Conservation (phyloP, 2,888 invertebrate genomes). For the Limnephilus rhombicus region DNA sequence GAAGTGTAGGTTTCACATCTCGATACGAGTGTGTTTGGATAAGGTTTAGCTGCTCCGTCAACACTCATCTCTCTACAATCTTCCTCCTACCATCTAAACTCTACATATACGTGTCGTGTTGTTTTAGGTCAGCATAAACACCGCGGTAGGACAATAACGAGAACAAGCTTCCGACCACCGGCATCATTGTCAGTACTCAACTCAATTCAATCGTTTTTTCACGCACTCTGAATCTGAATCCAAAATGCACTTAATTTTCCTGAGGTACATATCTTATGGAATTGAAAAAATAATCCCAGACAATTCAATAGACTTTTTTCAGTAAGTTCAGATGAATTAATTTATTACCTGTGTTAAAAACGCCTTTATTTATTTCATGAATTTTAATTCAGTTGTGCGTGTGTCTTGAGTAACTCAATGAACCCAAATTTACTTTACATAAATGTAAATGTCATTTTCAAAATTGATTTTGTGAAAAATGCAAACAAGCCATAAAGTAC, state of each 20-base stretch:
- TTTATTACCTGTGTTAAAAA: too few relatives aligned
- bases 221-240: background rate
- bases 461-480: too few relatives aligned
- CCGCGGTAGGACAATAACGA: background rate
- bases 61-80: background rate
- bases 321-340: too few relatives aligned
- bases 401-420: too few relatives aligned
- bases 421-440: too few relatives aligned
- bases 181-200: background rate
- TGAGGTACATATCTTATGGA: background rate
- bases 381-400: too few relatives aligned
- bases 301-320: background rate
- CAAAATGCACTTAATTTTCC: background rate
- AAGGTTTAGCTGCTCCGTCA: constrained; percentile 40
- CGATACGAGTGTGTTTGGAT: constrained; percentile 21
- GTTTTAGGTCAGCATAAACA: constrained; percentile 32
- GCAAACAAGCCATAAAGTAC: too few relatives aligned
- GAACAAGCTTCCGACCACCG: background rate
- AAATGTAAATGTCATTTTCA: too few relatives aligned
- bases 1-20: constrained; percentile 17
- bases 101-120: background rate
- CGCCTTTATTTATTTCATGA: too few relatives aligned
- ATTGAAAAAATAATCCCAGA: background rate
- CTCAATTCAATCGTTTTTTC: background rate
- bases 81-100: background rate